phyloP scores from a whole-genome alignment of 2,113 vertebrate genomes.

The Gallinago jamesoni region DNA sequence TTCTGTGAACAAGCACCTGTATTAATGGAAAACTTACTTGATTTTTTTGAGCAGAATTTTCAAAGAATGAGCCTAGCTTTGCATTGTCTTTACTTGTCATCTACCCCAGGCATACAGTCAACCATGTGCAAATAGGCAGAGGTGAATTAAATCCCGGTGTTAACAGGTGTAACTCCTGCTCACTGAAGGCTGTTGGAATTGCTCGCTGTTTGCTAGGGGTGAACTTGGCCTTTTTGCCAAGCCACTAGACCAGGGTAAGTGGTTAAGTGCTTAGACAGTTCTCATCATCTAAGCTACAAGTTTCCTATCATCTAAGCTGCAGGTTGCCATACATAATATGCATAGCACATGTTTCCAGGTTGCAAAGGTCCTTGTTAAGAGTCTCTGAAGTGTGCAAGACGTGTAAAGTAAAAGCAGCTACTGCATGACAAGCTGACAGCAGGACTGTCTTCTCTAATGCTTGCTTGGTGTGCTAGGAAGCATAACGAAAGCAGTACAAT shows the following conservation, averaged over 20 bases:
- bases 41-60: not conserved
- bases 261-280: not conserved
- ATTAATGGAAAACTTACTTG: not conserved
- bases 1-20: not conserved
- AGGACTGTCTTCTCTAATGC: not conserved
- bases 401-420: not conserved
- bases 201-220: not conserved
- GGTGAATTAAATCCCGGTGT: not conserved
- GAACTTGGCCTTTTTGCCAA: not conserved
- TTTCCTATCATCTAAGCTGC: not conserved
- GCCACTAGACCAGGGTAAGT: not conserved
- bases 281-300: not conserved
- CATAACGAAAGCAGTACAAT: not conserved
- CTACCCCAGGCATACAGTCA: not conserved
- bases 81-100: slow-evolving; percentile 5
- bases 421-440: not conserved
- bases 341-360: not conserved
- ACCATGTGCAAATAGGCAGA: not conserved
- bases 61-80: not conserved
- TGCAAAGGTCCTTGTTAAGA: not conserved
- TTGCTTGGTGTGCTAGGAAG: not conserved
- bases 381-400: not conserved
- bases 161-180: not conserved
- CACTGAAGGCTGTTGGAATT: not conserved
- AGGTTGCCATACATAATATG: not conserved